A percentile compares a stretch with the other conserved stretches of the same genome.
Evolutionary conservation across 2,888 invertebrate genomes (phyloP).

Genomic region (Drosophila lacicola): DNA sequence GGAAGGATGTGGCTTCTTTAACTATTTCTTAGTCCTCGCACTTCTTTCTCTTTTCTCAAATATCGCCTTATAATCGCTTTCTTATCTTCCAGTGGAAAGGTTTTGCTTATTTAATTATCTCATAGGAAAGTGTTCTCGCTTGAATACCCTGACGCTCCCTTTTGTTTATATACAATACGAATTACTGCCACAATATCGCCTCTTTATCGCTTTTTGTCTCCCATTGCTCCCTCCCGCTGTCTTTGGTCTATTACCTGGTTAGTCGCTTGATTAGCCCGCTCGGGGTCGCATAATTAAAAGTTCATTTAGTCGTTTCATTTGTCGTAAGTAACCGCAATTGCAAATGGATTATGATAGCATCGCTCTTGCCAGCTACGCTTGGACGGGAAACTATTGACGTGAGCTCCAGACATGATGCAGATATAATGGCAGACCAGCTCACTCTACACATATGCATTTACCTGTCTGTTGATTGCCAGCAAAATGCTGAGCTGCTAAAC

Average conservation of each 20-base stretch:
- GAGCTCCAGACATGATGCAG: constrained; percentile 27
- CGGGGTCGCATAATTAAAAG: constrained; percentile 57
- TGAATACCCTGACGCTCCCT: too few relatives aligned
- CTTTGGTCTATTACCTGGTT: constrained; percentile 16
- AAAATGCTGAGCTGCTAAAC: constrained; percentile 18
- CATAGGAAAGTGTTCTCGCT: not conserved
- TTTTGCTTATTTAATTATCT: not conserved
- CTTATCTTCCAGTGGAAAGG: not conserved
- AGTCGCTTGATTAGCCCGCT: constrained; percentile 15
- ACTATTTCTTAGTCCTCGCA: too few relatives aligned
- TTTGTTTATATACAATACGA: too few relatives aligned
- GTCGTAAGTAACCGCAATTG: constrained; percentile 34
- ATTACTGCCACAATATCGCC: too few relatives aligned
- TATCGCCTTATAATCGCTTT: too few relatives aligned
- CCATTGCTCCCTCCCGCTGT: not conserved
- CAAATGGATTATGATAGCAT: constrained; percentile 35
- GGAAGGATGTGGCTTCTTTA: too few relatives aligned
- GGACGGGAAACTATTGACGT: constrained; percentile 6
- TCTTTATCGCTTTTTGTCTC: not conserved
- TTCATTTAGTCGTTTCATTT: constrained; percentile 35
- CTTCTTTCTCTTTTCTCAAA: too few relatives aligned
- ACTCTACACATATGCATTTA: constrained; percentile 40
- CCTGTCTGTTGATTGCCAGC: constrained; percentile 27
- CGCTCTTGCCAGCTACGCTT: not conserved
- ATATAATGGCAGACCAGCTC: constrained; percentile 35